phyloP scores from a whole-genome alignment of 1,140 invertebrate genomes.

The Ericerus pela region DNA sequence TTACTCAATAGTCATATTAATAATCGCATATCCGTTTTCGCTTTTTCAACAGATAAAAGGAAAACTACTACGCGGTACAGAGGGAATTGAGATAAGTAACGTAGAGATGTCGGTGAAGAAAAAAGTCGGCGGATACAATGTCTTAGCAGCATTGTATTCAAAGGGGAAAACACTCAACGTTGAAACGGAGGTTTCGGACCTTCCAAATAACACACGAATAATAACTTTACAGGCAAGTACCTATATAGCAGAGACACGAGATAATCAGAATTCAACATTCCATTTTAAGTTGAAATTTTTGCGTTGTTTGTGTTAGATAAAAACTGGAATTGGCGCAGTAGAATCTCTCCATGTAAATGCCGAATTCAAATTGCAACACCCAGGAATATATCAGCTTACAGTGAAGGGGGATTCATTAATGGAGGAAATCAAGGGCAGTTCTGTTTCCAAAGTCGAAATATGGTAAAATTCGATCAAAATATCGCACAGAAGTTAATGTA shows the following conservation, averaged over 20 bases:
- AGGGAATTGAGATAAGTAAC: conserved; percentile 15
- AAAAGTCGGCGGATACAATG: conserved; percentile 17
- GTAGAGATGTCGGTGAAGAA: conserved; percentile 16
- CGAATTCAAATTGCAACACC: conserved; percentile 2
- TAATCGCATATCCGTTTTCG: background rate
- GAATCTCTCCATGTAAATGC: background rate
- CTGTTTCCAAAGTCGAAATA: background rate
- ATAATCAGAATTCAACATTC: too few relatives aligned
- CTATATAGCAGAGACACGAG: too few relatives aligned
- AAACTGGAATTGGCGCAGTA: background rate
- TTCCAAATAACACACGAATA: background rate
- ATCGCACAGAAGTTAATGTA: too few relatives aligned
- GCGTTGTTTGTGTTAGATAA: background rate
- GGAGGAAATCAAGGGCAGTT: background rate
- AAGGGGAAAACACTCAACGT: conserved; percentile 8
- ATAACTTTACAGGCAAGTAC: background rate
- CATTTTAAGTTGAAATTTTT: too few relatives aligned
- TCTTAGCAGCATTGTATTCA: conserved; percentile 19
- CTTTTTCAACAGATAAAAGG: conserved; percentile 16
- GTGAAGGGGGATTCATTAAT: background rate
- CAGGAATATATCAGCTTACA: background rate
- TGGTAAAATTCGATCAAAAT: too few relatives aligned
- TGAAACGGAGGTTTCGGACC: background rate
- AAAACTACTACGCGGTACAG: conserved; percentile 15
- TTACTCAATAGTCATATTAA: background rate